Evolutionary conservation across 2,888 invertebrate genomes (phyloP).

Genomic region (Athalia circularis): DNA sequence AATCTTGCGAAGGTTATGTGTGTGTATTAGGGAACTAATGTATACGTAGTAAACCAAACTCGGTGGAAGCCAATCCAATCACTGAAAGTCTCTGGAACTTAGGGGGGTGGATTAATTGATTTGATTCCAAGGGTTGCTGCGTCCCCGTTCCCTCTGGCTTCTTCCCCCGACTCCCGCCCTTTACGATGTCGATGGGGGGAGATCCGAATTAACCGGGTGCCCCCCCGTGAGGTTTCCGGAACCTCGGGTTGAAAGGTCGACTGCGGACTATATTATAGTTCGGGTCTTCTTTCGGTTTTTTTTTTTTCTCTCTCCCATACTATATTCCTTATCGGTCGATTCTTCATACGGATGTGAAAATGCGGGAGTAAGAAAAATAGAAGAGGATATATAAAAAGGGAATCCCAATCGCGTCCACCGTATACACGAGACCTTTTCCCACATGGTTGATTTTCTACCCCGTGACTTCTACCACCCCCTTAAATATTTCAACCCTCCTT

Average conservation of each 20-base stretch:
- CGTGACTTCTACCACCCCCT: not conserved
- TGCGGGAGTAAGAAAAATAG: not conserved
- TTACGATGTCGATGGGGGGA: not conserved
- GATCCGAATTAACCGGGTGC: conserved; percentile 30
- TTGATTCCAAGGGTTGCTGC: conserved; percentile 70
- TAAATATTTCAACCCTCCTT: not conserved
- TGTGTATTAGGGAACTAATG: not conserved
- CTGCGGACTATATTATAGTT: not conserved
- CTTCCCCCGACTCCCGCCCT: not conserved
- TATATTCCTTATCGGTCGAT: not conserved
- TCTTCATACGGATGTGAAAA: not conserved
- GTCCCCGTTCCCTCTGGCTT: conserved; percentile 49
- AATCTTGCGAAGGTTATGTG: not conserved
- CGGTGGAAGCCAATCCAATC: conserved; percentile 60
- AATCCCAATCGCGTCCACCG: not conserved
- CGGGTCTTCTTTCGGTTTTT: not conserved
- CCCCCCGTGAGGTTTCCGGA: conserved; percentile 39
- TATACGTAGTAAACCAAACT: conserved; percentile 3
- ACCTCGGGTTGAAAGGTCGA: conserved; percentile 36
- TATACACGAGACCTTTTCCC: conserved; percentile 14
- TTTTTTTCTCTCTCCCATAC: not conserved
- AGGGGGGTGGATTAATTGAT: conserved; percentile 68
- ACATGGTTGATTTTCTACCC: not conserved
- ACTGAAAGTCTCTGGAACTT: conserved; percentile 47
- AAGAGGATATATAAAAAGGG: not conserved